Evolutionary conservation across 1,140 invertebrate genomes (phyloP), one percentile per base, ranked within the genome.

Genomic region (Papilio aristodemus): DNA sequence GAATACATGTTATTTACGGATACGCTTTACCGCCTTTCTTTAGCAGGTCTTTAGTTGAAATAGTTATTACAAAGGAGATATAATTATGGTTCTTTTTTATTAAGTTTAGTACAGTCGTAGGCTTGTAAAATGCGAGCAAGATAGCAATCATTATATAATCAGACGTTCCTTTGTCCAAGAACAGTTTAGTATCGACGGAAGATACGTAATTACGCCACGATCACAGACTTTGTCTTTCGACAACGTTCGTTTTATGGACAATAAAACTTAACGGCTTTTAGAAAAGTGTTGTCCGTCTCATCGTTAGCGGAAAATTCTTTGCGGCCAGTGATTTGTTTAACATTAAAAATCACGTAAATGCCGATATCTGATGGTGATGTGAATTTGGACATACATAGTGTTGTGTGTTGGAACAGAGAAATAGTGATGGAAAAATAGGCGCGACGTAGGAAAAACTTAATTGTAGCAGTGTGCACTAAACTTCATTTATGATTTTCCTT

Each of bases 221-320:
- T 71, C 64, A 38, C 25, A 41, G 59, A 46, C 70, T 77, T 75
- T 50, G 71, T 76, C 63, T 73, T 73, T 71, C 69, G 70, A 71
- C 69, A 46, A 74, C 68, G 74, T 78, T 67, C 17, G 58, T 75
- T 81, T 80, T 79, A 79, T 81, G 72, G 73, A 32, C 72, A 68
- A 73, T 81, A 81, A 81, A 79, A 69, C 64, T 68, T 78, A 79
- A 77, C 75, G 66, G 67, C 67, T 68, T 74, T 17, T 50, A 50
- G 19, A 50, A 50, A 22, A 50, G 17, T 11, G 19, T 50, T 22
- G 74, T 67, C 68, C 60, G 6, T 32, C 27, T 32, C 27, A 32
- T 32, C 2, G 77, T 75, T 71, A 69, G 70, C 59, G 70, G 59
- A 22, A 0, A 22, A 50, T 50, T 50, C 46, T 67, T 67, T 38